Conservation (phyloP, 2,797 vertebrate species). For the Lacerta bilineata region DNA sequence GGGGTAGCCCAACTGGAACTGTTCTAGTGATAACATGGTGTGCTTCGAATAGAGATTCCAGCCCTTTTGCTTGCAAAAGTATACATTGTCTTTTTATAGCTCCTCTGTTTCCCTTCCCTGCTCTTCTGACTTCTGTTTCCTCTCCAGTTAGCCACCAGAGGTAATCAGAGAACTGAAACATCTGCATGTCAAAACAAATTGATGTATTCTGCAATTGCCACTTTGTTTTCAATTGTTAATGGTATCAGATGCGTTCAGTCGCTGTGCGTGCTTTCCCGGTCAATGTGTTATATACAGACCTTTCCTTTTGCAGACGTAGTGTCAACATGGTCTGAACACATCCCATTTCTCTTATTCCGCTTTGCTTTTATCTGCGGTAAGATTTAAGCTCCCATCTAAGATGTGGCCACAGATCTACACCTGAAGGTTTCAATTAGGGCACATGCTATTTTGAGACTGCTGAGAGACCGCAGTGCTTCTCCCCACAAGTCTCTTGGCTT, state of each 20-base stretch:
- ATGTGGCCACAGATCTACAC: background rate
- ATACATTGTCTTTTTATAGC: constrained; percentile 17
- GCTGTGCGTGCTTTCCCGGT: background rate
- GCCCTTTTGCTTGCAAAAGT: background rate
- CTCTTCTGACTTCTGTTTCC: background rate
- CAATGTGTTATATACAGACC: background rate
- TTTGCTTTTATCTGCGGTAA: background rate
- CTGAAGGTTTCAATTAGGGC: background rate
- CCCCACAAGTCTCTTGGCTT: constrained; percentile 7
- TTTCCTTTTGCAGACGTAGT: background rate
- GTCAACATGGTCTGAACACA: background rate
- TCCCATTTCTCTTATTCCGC: background rate
- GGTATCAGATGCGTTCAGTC: background rate
- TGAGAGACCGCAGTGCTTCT: background rate
- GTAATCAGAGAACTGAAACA: constrained; percentile 2
- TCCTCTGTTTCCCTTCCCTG: background rate
- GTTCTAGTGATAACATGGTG: constrained; percentile 7
- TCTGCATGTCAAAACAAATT: constrained; percentile 14
- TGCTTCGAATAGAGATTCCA: background rate
- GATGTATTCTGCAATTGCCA: background rate
- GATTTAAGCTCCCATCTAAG: background rate
- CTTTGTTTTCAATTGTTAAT: background rate
- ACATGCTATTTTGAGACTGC: background rate
- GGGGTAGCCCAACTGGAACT: background rate
- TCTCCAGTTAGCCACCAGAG: background rate